Percentiles rank a stretch among this genome's conserved stretches.
phyloP scores from a whole-genome alignment of 1,140 invertebrate genomes.

The Papilio aristodemus region DNA sequence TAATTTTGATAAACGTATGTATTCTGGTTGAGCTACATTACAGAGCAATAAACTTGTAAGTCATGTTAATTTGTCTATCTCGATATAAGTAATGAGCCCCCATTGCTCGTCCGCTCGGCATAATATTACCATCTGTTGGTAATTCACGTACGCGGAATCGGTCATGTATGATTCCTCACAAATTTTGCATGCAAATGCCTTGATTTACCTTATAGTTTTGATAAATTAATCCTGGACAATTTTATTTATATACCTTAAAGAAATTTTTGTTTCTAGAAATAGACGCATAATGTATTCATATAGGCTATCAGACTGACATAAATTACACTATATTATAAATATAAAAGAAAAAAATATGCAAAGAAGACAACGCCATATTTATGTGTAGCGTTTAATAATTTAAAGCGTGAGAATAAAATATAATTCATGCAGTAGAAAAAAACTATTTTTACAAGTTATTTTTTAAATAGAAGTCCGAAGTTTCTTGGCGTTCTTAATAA shows the following conservation, averaged over 20 bases:
- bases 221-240: not conserved
- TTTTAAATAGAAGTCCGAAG: too few relatives aligned
- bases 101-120: slow-evolving; percentile 45
- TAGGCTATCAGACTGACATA: too few relatives aligned
- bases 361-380: too few relatives aligned
- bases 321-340: too few relatives aligned
- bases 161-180: slow-evolving; percentile 34
- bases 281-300: too few relatives aligned
- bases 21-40: not conserved
- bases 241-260: too few relatives aligned
- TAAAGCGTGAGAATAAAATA: too few relatives aligned
- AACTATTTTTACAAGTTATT: too few relatives aligned
- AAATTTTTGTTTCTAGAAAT: too few relatives aligned
- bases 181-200: slow-evolving; percentile 4
- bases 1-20: not conserved
- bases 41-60: slow-evolving; percentile 7
- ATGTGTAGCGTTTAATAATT: too few relatives aligned
- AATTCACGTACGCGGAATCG: slow-evolving; percentile 34
- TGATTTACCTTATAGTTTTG: not conserved
- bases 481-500: not conserved
- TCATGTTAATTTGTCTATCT: slow-evolving; percentile 28
- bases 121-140: slow-evolving; percentile 55
- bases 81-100: slow-evolving; percentile 42
- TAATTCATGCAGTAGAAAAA: too few relatives aligned
- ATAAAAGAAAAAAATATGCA: too few relatives aligned